A percentile compares a stretch with the other conserved stretches of the same genome.
Evolutionary conservation across 2,113 vertebrate genomes (phyloP).

Genomic region (Dicaeum eximium): DNA sequence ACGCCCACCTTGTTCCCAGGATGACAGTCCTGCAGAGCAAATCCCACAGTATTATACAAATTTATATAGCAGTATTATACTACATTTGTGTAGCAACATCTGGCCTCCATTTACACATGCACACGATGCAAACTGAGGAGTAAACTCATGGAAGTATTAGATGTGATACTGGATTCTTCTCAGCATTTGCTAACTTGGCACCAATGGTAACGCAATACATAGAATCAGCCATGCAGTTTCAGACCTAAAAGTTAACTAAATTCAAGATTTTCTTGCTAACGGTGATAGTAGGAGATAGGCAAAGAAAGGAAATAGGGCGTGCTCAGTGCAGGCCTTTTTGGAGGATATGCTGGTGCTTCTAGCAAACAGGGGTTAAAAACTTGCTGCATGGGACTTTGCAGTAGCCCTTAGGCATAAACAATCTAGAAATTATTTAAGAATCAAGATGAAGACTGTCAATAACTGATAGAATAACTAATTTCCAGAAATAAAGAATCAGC

Average conservation of each 20-base stretch:
- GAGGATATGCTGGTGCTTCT: neutral
- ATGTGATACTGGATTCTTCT: neutral
- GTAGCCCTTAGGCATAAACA: neutral
- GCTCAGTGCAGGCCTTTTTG: neutral
- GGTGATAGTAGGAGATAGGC: neutral
- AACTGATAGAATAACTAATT: neutral
- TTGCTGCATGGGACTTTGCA: neutral
- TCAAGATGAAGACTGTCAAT: neutral
- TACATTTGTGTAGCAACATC: neutral
- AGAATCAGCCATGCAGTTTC: neutral
- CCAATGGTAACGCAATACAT: neutral
- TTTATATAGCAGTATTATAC: neutral
- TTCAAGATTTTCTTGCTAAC: neutral
- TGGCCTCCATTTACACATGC: neutral
- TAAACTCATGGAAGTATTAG: neutral
- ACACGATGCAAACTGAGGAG: neutral
- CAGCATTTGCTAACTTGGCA: neutral
- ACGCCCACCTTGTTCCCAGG: neutral
- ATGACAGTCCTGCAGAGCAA: neutral
- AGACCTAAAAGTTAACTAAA: neutral
- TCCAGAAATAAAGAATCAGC: neutral
- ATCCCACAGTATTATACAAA: neutral
- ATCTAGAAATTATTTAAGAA: neutral
- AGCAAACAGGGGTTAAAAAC: neutral
- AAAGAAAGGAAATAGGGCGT: neutral